Conservation (phyloP, 2,888 invertebrate species). For the Didymodactylos carnosus region DNA sequence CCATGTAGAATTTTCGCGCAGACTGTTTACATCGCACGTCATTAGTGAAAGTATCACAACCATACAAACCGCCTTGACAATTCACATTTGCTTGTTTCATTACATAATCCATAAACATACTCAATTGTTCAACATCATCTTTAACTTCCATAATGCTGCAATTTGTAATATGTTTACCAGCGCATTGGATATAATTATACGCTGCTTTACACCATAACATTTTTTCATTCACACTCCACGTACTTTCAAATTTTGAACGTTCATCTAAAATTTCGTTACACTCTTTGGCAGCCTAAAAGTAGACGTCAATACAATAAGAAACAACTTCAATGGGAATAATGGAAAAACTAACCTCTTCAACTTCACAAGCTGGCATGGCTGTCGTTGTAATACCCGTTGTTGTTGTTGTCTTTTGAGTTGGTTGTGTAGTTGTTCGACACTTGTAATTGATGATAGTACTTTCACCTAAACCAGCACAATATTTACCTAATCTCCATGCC, state of each 20-base stretch:
- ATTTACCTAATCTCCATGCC: slow-evolving; percentile 12
- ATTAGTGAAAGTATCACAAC: slow-evolving; percentile 5
- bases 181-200: slow-evolving; percentile 11
- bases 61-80: slow-evolving; percentile 13
- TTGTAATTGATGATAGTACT: slow-evolving; percentile 11
- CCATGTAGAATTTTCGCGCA: not conserved
- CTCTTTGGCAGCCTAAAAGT: slow-evolving; percentile 5
- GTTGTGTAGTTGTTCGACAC: slow-evolving; percentile 6
- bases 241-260: not conserved
- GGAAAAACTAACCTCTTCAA: slow-evolving; percentile 4
- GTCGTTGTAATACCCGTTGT: slow-evolving; percentile 3
- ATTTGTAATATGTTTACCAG: slow-evolving; percentile 8
- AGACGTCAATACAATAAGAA: not conserved
- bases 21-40: slow-evolving; percentile 8
- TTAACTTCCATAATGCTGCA: slow-evolving; percentile 6
- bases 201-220: slow-evolving; percentile 9
- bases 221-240: slow-evolving; percentile 13
- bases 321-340: not conserved
- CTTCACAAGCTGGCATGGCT: slow-evolving; percentile 7
- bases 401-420: slow-evolving; percentile 4
- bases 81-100: slow-evolving; percentile 11
- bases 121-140: slow-evolving; percentile 10
- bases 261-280: slow-evolving; percentile 13
- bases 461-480: slow-evolving; percentile 11
- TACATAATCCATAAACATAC: slow-evolving; percentile 12